Conservation (phyloP, 1,140 invertebrate genomes). For the Nomia melanderi region DNA sequence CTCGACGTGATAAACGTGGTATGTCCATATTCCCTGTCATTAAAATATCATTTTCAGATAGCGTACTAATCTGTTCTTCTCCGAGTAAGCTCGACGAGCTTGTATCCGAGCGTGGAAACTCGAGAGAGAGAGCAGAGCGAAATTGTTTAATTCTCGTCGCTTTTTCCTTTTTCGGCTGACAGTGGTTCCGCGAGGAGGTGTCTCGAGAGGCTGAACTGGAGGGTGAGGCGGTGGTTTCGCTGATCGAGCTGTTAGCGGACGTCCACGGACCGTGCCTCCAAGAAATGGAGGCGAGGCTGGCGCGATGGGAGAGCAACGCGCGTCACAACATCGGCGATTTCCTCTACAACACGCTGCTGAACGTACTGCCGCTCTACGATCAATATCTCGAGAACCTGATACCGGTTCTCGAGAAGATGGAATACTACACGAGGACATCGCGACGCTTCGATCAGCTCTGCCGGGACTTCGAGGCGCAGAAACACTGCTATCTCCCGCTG, state of each 20-base stretch:
- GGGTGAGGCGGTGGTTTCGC: slow-evolving; percentile 82
- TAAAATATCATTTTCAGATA: no score
- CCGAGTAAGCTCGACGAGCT: no score
- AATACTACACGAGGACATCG: slow-evolving; percentile 87
- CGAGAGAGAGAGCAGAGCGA: not conserved
- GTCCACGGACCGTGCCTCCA: slow-evolving; percentile 85
- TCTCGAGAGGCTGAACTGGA: slow-evolving; percentile 83
- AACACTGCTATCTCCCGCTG: slow-evolving; percentile 93
- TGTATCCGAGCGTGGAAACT: no score
- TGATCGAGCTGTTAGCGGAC: slow-evolving; percentile 86
- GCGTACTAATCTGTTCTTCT: no score
- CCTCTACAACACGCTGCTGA: slow-evolving; percentile 78
- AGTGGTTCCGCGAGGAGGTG: slow-evolving; percentile 88
- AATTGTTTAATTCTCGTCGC: not conserved
- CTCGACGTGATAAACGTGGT: slow-evolving; percentile 94
- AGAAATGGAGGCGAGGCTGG: slow-evolving; percentile 86
- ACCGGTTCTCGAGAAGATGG: slow-evolving; percentile 88
- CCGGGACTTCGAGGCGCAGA: slow-evolving; percentile 92
- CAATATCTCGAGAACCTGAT: slow-evolving; percentile 90
- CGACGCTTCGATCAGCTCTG: slow-evolving; percentile 90
- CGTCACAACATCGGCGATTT: slow-evolving; percentile 84
- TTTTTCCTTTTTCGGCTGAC: slow-evolving; percentile 8
- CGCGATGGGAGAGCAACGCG: slow-evolving; percentile 83
- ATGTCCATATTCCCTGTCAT: no score
- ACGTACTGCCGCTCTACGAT: slow-evolving; percentile 87